Evolutionary conservation across 2,113 vertebrate species (phyloP).

Genomic region (Triplophysa siluroides): DNA sequence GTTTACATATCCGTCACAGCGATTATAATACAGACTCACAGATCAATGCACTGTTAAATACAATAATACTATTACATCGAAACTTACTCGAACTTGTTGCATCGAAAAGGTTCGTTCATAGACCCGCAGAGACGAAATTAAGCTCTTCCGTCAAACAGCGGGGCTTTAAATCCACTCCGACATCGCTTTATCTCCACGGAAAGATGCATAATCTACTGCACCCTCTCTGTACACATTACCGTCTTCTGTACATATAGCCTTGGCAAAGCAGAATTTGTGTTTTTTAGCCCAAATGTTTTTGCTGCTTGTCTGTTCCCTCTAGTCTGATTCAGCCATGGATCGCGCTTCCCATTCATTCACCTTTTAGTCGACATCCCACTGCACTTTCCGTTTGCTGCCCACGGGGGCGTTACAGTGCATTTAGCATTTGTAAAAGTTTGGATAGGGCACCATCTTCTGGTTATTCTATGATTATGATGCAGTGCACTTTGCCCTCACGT

Average conservation of each 20-base stretch:
- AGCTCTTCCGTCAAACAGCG: slow-evolving; percentile 11
- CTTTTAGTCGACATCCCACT: background rate
- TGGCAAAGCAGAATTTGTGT: background rate
- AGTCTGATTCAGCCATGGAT: background rate
- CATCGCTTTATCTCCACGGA: background rate
- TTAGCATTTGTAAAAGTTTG: background rate
- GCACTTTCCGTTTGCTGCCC: too few relatives aligned
- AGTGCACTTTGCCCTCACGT: too few relatives aligned
- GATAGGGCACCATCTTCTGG: background rate
- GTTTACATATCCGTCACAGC: background rate
- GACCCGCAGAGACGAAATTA: background rate
- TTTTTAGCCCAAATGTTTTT: background rate
- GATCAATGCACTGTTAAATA: background rate
- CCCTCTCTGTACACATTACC: background rate
- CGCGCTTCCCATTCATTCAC: background rate
- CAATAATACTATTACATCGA: background rate
- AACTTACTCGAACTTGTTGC: slow-evolving; percentile 46
- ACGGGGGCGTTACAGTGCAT: too few relatives aligned
- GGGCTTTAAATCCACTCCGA: slow-evolving; percentile 11
- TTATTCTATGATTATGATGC: background rate
- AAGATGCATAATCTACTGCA: background rate
- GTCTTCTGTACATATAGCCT: background rate
- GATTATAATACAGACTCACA: background rate
- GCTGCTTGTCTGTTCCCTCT: slow-evolving; percentile 11
- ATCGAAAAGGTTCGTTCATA: background rate